These are phyloP conservation scores for Monopis laevigella DNA, from an alignment of 2,888 invertebrate genomes.

Conservation along the genomic window DNA sequence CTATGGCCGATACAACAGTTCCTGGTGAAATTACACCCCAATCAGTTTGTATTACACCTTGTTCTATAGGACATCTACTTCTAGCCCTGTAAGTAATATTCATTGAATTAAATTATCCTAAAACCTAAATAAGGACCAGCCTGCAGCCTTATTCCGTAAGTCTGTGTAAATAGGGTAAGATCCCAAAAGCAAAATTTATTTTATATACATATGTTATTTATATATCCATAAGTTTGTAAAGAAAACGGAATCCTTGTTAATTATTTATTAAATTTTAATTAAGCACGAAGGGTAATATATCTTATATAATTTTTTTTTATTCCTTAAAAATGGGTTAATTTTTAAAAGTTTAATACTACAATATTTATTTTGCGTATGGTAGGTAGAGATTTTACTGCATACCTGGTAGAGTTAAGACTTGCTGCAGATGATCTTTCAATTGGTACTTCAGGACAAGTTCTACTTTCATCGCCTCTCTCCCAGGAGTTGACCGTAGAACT, in stretches of 20 bases:
- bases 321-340: background rate
- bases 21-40: constrained; percentile 71
- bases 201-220: no score
- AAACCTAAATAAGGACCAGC: no score
- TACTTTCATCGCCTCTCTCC: constrained; percentile 68
- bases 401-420: constrained; percentile 17
- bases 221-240: no score
- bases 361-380: no score
- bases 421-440: background rate
- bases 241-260: no score
- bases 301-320: background rate
- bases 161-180: no score
- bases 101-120: no score
- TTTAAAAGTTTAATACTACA: no score
- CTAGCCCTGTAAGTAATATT: constrained; percentile 31
- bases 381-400: background rate
- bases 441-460: constrained; percentile 52
- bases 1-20: constrained; percentile 66
- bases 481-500: constrained; percentile 67
- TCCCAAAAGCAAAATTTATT: no score
- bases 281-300: no score
- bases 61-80: constrained; percentile 71
- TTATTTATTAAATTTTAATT: no score
- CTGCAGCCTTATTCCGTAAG: no score
- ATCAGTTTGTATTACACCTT: constrained; percentile 70